A percentile compares a stretch with the other conserved stretches of the same genome.
Conservation (phyloP, 1,140 invertebrate genomes). For the Monomorium pharaonis region DNA sequence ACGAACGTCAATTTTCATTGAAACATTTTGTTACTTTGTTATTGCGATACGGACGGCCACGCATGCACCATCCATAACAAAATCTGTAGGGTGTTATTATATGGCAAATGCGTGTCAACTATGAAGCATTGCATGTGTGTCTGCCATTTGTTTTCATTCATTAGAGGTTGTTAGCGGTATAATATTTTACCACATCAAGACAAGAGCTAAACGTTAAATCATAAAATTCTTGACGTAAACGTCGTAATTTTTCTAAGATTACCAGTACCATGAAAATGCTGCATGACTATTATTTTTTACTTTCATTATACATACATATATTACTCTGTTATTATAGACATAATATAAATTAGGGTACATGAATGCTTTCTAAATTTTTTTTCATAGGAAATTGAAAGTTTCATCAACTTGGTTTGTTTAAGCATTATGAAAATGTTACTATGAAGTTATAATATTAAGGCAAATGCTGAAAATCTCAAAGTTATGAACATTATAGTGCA, state of each 20-base stretch:
- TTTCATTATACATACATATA: not conserved
- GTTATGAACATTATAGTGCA: not conserved
- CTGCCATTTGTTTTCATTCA: slow-evolving; percentile 70
- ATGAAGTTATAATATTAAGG: not conserved
- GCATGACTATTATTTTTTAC: not conserved
- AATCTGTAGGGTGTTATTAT: slow-evolving; percentile 63
- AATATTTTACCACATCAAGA: slow-evolving; percentile 59
- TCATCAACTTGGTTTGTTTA: not conserved
- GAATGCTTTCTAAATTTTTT: too few relatives aligned
- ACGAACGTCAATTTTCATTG: slow-evolving; percentile 48
- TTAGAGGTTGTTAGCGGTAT: slow-evolving; percentile 59
- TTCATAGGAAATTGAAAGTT: not conserved
- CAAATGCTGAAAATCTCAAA: too few relatives aligned
- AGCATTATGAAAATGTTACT: not conserved
- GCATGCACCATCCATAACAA: slow-evolving; percentile 48
- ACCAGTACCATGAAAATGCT: not conserved
- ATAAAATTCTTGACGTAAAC: not conserved
- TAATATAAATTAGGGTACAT: not conserved
- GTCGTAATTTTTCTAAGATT: slow-evolving; percentile 17
- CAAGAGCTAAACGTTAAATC: slow-evolving; percentile 19
- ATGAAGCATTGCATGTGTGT: slow-evolving; percentile 57
- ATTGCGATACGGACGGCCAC: slow-evolving; percentile 59
- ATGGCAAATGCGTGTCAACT: slow-evolving; percentile 61
- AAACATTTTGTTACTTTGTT: slow-evolving; percentile 62
- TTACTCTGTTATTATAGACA: not conserved